Evolutionary conservation across 1,140 invertebrate species (phyloP).

Genomic region (Saxidomus purpurata): DNA sequence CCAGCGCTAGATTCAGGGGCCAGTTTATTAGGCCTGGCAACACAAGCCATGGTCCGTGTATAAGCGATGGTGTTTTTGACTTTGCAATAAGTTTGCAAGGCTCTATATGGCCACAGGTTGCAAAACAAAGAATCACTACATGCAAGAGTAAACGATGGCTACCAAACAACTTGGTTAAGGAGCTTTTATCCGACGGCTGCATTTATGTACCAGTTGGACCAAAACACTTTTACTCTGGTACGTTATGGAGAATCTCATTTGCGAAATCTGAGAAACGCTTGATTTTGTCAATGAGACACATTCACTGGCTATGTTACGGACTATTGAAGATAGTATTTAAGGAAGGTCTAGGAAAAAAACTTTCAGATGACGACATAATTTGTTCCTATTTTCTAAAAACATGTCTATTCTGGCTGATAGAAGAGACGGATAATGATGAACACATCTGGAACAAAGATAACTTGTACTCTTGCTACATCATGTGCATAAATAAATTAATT

Average conservation of each 20-base stretch:
- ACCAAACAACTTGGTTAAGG: background rate
- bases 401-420: constrained; percentile 3
- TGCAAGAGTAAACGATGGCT: background rate
- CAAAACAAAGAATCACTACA: background rate
- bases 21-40: background rate
- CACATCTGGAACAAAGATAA: background rate
- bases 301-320: background rate
- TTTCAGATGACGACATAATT: background rate
- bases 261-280: background rate
- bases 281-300: background rate
- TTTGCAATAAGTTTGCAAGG: constrained; percentile 2
- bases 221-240: background rate
- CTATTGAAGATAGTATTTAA: background rate
- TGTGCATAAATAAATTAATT: background rate
- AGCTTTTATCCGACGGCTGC: background rate
- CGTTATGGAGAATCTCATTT: constrained; percentile 7
- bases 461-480: background rate
- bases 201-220: constrained; percentile 8
- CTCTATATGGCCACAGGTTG: background rate
- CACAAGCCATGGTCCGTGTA: background rate
- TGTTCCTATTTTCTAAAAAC: constrained; percentile 3
- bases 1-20: constrained; percentile 8
- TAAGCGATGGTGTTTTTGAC: background rate
- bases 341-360: background rate
- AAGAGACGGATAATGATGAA: constrained; percentile 15